Base-by-base conservation (phyloP, 2,888 invertebrate genomes). In the Pterostichus madidus region DNA sequence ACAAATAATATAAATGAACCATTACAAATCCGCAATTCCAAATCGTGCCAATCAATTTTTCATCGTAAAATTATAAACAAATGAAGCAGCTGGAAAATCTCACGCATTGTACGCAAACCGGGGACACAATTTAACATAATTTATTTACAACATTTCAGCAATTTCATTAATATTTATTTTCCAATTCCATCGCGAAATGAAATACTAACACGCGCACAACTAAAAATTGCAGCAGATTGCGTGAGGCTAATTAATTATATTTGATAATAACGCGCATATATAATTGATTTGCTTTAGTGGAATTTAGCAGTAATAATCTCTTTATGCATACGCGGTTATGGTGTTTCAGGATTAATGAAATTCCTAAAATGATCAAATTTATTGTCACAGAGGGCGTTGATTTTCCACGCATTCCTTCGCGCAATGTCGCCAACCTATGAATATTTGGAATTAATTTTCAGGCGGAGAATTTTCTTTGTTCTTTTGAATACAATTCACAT, bases 401-500 rank as follows among this genome's bases (percentile, higher is more conserved):
- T 15, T 77, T 59, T 52, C 56, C 7, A 15, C 59, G 44, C 59
- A 77, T 77, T 77, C 76, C 83, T 84, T 78, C 77, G 80, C 77
- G 81, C 83, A 81, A 83, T 73, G 80, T 80, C 84, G 39, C 39
- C 39, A 39, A 39, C 39, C 39, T 39, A 39, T 39, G 39, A 39
- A 81, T 83, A 84, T 75, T 82, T 82, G 75, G 64, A 83, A 75
- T 83, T 80, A 83, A 78, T 78, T 77, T 83, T 78, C 52, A 46
- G 35, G 49, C 78, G 68, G 76, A 53, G 64, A 46, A 32, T 64
- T 68, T 75, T 75, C 32, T 24, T 68, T 7, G 6, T 10, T 52
- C 76, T 53, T 76, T 39, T 39, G 39, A 39, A 8, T 39, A 39
- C 39, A 39, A 39, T 39, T 39, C 39, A 8, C 39, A 8, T 39